A percentile compares a stretch with the other conserved stretches of the same genome.
Conservation (phyloP, 2,113 vertebrate genomes). For the Terrapene triunguis region DNA sequence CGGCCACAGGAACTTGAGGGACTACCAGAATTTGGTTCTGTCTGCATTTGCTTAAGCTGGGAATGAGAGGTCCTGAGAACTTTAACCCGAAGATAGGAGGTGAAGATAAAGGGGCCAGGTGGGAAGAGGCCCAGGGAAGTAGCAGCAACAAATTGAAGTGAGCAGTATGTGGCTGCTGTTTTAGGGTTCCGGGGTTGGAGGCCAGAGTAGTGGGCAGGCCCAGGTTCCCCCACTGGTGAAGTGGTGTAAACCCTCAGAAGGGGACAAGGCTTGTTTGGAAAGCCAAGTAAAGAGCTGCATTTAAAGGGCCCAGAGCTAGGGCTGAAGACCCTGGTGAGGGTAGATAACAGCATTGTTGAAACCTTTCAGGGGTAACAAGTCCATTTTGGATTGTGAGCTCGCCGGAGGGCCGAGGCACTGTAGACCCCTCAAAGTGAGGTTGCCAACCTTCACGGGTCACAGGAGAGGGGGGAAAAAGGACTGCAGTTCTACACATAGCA, state of each 20-base stretch:
- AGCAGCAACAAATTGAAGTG: background rate
- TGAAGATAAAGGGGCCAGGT: background rate
- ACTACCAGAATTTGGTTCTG: background rate
- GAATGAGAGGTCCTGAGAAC: background rate
- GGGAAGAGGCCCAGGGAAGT: background rate
- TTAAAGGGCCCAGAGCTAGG: background rate
- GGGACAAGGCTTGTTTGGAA: background rate
- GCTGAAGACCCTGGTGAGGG: background rate
- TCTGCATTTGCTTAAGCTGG: background rate
- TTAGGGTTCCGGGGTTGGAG: background rate
- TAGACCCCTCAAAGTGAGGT: too few relatives aligned
- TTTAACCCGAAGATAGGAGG: background rate
- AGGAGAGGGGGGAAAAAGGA: background rate
- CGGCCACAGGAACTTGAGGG: too few relatives aligned
- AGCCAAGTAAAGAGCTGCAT: background rate
- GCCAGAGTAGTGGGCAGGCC: background rate
- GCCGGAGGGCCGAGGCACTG: background rate
- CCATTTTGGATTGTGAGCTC: background rate
- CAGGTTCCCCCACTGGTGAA: background rate
- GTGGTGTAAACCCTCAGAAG: background rate
- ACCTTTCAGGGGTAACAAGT: too few relatives aligned
- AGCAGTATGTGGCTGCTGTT: background rate
- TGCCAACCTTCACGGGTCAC: background rate
- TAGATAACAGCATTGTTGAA: background rate
- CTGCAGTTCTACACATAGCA: background rate